Evolutionary conservation across 2,113 vertebrate genomes (phyloP), one percentile per base, ranked within the genome.

Genomic region (Promerops cafer): DNA sequence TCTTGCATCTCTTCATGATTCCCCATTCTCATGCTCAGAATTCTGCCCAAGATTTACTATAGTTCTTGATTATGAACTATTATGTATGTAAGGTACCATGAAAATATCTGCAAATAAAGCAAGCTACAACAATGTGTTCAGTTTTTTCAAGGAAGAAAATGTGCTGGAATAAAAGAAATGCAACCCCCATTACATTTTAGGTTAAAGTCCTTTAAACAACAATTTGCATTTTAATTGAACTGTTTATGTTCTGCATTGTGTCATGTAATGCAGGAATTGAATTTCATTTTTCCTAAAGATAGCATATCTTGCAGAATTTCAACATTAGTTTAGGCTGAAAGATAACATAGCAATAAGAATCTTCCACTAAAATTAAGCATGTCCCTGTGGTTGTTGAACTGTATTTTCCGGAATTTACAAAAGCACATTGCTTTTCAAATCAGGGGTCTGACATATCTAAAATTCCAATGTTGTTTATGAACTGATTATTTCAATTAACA

Each of bases 371-470:
- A 95, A 92, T 96, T 77, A 96, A 95, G 60, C 23, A 9, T 91
- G 39, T 27, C 77, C 94, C 47, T 61, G 39, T 81, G 94, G 96
- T 93, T 89, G 84, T 33, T 98, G 95, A 97, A 95, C 94, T 93
- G 39, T 49, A 59, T 90, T 94, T 97, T 96, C 89, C 63, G 87
- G 85, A 57, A 83, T 93, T 90, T 93, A 77, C 80, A 30, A 89
- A 92, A 93, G 28, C 8, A 93, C 45, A 39, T 80, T 53, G 75
- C 24, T 45, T 87, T 91, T 94, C 30, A 90, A 85, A 92, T 10
- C 23, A 83, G 22, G 49, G 49, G 18, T 70, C 72, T 85, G 30
- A 78, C 59, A 65, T 92, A 56, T 66, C 89, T 94, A 83, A 91
- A 96, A 97, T 96, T 95, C 74, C 85, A 31, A 77, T 35, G 15